A percentile compares a stretch with the other conserved stretches of the same genome.
Evolutionary conservation across 2,888 invertebrate species (phyloP).

Genomic region (Eledone cirrhosa): DNA sequence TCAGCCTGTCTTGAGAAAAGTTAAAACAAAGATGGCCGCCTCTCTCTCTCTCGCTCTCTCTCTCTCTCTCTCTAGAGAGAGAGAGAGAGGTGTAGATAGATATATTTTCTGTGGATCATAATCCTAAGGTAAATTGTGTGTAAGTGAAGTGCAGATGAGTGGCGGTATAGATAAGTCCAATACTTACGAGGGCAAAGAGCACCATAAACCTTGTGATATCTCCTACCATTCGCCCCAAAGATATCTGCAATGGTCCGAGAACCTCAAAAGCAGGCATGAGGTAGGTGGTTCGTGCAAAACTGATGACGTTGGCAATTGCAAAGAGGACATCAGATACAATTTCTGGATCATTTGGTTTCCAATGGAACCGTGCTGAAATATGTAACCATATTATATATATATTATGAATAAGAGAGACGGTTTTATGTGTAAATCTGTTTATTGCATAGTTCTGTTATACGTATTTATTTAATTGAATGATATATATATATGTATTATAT

Average conservation of each 20-base stretch:
- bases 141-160: not conserved
- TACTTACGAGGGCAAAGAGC: slow-evolving; percentile 64
- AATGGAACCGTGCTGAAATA: slow-evolving; percentile 63
- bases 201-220: slow-evolving; percentile 67
- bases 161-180: too few relatives aligned
- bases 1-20: too few relatives aligned
- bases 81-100: not conserved
- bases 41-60: too few relatives aligned
- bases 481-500: too few relatives aligned
- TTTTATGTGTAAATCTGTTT: too few relatives aligned
- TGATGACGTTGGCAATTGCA: slow-evolving; percentile 66
- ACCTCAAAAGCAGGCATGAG: slow-evolving; percentile 68
- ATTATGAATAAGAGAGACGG: too few relatives aligned
- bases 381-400: too few relatives aligned
- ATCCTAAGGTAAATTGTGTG: not conserved
- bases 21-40: too few relatives aligned
- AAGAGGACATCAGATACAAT: slow-evolving; percentile 66
- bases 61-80: not conserved
- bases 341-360: slow-evolving; percentile 66
- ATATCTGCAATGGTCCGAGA: slow-evolving; percentile 66
- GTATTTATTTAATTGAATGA: too few relatives aligned
- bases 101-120: not conserved
- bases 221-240: slow-evolving; percentile 65
- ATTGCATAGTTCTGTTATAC: too few relatives aligned
- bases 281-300: slow-evolving; percentile 66